phyloP scores from a whole-genome alignment of 2,888 invertebrate species.

The Drosophila testacea region DNA sequence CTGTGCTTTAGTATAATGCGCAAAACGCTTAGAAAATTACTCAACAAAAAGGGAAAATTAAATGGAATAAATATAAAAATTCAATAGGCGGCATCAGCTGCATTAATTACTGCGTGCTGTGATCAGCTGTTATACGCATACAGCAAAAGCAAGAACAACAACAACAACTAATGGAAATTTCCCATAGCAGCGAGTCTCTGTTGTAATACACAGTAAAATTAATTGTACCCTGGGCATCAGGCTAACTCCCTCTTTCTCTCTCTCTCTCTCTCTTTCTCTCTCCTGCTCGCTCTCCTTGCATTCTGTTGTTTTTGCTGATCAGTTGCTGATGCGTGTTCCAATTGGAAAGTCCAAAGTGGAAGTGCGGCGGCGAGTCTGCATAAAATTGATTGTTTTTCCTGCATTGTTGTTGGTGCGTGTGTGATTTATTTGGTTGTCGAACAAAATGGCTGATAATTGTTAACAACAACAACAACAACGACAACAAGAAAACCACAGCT shows the following conservation, averaged over 20 bases:
- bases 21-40: slow-evolving; percentile 35
- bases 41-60: slow-evolving; percentile 4
- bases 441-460: slow-evolving; percentile 63
- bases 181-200: slow-evolving; percentile 61
- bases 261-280: slow-evolving; percentile 4
- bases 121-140: slow-evolving; percentile 69
- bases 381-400: slow-evolving; percentile 42
- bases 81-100: slow-evolving; percentile 57
- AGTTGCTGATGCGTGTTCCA: slow-evolving; percentile 58
- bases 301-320: slow-evolving; percentile 46
- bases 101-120: slow-evolving; percentile 29
- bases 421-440: slow-evolving; percentile 66
- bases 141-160: slow-evolving; percentile 28
- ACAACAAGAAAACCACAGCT: slow-evolving; percentile 37
- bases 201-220: slow-evolving; percentile 57
- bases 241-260: slow-evolving; percentile 6
- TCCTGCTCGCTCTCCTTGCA: slow-evolving; percentile 18
- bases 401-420: slow-evolving; percentile 36
- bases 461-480: slow-evolving; percentile 18
- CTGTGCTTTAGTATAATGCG: slow-evolving; percentile 44
- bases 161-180: slow-evolving; percentile 67
- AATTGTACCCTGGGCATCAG: slow-evolving; percentile 48
- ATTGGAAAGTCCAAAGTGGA: slow-evolving; percentile 66
- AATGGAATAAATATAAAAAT: slow-evolving; percentile 28
- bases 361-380: slow-evolving; percentile 51